Percentiles rank a stretch among this genome's conserved stretches.
These are phyloP conservation scores for Schlechtendalia chinensis DNA, from an alignment of 1,140 invertebrate species.

Conservation along the genomic window DNA sequence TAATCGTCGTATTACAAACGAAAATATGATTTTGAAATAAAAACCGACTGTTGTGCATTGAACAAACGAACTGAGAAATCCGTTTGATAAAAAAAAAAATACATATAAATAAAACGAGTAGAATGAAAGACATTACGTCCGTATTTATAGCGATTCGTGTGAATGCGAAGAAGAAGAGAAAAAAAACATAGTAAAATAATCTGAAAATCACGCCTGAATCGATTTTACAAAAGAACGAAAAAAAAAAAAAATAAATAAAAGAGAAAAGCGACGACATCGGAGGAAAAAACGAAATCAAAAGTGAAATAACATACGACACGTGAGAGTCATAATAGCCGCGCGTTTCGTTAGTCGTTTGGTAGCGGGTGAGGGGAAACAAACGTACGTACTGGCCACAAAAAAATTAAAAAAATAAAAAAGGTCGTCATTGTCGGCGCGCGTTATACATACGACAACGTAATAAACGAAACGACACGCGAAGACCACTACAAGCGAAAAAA, in stretches of 20 bases:
- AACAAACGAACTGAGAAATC: background rate
- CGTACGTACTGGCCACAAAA: too few relatives aligned
- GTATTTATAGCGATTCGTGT: background rate
- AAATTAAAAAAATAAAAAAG: too few relatives aligned
- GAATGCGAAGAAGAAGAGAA: background rate
- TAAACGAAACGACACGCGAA: background rate
- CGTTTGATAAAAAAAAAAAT: background rate
- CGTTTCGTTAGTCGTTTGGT: too few relatives aligned
- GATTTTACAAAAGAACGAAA: background rate
- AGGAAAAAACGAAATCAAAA: background rate
- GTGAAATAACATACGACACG: background rate
- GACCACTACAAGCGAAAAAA: background rate
- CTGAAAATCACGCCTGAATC: background rate
- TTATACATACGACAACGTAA: background rate
- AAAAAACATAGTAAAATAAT: background rate
- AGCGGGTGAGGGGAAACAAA: too few relatives aligned
- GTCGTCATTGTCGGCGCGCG: too few relatives aligned
- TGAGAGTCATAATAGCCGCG: too few relatives aligned
- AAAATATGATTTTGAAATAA: slow-evolving; percentile 7
- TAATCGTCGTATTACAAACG: background rate
- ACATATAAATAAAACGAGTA: background rate
- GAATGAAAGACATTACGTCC: background rate
- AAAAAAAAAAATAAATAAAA: too few relatives aligned
- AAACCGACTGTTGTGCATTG: background rate
- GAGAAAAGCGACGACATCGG: background rate